Conservation (phyloP, 2,888 invertebrate species). For the Eledona agricola region DNA sequence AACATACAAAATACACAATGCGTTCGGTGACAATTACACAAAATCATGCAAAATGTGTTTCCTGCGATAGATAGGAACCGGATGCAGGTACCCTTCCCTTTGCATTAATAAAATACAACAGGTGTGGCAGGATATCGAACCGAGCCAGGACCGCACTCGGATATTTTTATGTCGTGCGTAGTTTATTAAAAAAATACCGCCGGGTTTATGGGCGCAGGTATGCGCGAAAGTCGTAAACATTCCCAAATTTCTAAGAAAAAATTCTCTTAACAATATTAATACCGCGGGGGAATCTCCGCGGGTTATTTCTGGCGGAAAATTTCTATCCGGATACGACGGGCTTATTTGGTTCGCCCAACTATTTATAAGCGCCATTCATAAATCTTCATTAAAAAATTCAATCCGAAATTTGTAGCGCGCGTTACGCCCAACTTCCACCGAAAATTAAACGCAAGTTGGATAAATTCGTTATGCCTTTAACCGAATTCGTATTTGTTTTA, state of each 20-base stretch:
- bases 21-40: slow-evolving; percentile 25
- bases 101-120: slow-evolving; percentile 41
- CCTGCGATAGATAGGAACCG: slow-evolving; percentile 37
- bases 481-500: no score
- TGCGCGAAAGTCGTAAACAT: slow-evolving; percentile 4
- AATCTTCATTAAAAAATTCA: no score
- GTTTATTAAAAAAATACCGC: slow-evolving; percentile 13
- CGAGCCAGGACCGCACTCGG: slow-evolving; percentile 22
- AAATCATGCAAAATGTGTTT: slow-evolving; percentile 33
- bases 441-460: no score
- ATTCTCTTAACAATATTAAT: neutral
- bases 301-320: slow-evolving; percentile 5
- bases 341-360: slow-evolving; percentile 5
- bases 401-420: no score
- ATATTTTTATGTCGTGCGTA: slow-evolving; percentile 14
- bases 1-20: slow-evolving; percentile 7
- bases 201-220: slow-evolving; percentile 3
- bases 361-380: slow-evolving; percentile 26
- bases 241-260: slow-evolving; percentile 2
- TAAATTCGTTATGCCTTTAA: no score
- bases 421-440: no score
- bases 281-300: neutral
- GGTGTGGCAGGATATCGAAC: slow-evolving; percentile 40
- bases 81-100: slow-evolving; percentile 43
- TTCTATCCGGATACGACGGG: slow-evolving; percentile 4